These are phyloP conservation scores for Onychomys leucogaster DNA, from an alignment of 2,797 vertebrate species.

Conservation along the genomic window DNA sequence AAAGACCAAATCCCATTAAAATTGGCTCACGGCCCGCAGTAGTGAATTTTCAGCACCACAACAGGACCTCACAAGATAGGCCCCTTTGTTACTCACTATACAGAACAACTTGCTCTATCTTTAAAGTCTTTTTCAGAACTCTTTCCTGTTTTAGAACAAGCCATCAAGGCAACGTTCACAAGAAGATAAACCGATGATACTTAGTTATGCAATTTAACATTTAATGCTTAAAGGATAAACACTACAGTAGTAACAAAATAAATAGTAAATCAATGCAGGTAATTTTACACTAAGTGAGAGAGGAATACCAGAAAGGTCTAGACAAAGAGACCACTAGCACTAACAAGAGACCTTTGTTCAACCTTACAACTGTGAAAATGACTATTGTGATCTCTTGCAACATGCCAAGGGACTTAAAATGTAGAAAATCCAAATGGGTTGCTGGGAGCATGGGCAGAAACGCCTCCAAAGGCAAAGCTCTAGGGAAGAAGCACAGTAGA, in stretches of 20 bases:
- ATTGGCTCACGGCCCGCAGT: not conserved
- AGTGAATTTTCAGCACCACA: conserved; percentile 19
- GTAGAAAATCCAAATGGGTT: not conserved
- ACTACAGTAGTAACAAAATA: not conserved
- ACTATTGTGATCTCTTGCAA: not conserved
- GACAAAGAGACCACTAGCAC: not conserved
- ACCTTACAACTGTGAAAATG: not conserved
- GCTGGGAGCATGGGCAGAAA: not conserved
- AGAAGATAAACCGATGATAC: not conserved
- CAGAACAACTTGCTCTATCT: not conserved
- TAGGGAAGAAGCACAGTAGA: not conserved
- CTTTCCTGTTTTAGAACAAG: not conserved
- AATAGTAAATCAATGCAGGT: not conserved
- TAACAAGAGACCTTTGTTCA: not conserved
- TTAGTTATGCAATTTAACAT: conserved; percentile 3
- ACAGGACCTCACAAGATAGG: not conserved
- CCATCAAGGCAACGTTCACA: conserved; percentile 1
- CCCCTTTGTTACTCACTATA: conserved; percentile 24
- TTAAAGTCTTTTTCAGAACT: not conserved
- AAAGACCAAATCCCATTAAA: conserved; percentile 49
- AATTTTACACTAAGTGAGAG: not conserved
- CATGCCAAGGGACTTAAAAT: not conserved
- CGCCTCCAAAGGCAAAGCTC: not conserved
- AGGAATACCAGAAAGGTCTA: not conserved
- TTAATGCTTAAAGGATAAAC: not conserved